Percentiles rank a stretch among this genome's conserved stretches.
Conservation (phyloP, 1,140 invertebrate genomes). For the Aethina tumida region DNA sequence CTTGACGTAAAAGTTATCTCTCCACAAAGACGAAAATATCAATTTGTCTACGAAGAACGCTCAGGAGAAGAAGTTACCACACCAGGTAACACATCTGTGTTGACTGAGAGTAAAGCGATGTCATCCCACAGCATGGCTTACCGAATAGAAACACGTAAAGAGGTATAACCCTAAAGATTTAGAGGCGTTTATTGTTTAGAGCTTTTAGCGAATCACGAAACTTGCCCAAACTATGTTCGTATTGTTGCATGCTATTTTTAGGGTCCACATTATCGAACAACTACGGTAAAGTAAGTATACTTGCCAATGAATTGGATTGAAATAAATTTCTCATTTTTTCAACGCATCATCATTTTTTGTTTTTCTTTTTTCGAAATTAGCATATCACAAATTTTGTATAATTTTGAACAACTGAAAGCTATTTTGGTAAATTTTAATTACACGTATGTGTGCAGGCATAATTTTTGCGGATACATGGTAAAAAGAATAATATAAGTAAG, state of each 20-base stretch:
- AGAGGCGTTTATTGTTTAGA: too few species aligned
- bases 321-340: too few species aligned
- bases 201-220: too few species aligned
- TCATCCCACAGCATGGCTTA: slow-evolving; percentile 39
- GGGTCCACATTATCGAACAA: too few species aligned
- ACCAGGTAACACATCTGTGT: slow-evolving; percentile 34
- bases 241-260: too few species aligned
- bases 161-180: slow-evolving; percentile 27
- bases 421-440: not conserved
- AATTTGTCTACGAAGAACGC: slow-evolving; percentile 26
- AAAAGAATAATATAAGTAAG: not conserved
- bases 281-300: too few species aligned
- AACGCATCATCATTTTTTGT: too few species aligned
- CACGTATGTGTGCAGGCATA: slow-evolving; percentile 4
- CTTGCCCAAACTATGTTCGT: too few species aligned
- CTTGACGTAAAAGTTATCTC: slow-evolving; percentile 33
- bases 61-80: slow-evolving; percentile 18
- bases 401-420: too few species aligned
- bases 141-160: slow-evolving; percentile 32
- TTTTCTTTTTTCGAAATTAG: too few species aligned
- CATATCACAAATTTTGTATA: too few species aligned
- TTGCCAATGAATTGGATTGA: not conserved
- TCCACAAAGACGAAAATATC: slow-evolving; percentile 31
- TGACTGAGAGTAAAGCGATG: slow-evolving; percentile 32
- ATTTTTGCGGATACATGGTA: slow-evolving; percentile 10